phyloP scores from a whole-genome alignment of 2,888 invertebrate species.

The Brachyptera risi region DNA sequence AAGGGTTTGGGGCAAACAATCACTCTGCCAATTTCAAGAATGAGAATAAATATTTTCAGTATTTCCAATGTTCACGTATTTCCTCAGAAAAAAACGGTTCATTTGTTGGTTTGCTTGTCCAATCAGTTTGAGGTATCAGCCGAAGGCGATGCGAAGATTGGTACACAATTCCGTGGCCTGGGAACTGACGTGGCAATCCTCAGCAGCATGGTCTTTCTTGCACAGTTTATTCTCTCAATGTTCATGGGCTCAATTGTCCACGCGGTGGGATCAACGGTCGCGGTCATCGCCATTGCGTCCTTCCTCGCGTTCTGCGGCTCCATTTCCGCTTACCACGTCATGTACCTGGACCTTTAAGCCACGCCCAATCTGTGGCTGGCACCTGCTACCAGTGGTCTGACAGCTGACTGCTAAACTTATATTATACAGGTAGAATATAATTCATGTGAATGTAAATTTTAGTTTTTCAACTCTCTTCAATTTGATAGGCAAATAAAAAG shows the following conservation, averaged over 20 bases:
- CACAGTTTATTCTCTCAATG: conserved; percentile 86
- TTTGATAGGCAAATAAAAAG: too few species aligned
- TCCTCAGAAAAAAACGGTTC: background rate
- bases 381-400: too few species aligned
- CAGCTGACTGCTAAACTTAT: too few species aligned
- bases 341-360: conserved; percentile 85
- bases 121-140: conserved; percentile 57
- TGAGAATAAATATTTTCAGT: background rate
- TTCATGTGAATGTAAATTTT: too few species aligned
- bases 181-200: conserved; percentile 94
- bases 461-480: background rate
- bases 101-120: conserved; percentile 34
- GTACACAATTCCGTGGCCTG: conserved; percentile 73
- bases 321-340: conserved; percentile 77
- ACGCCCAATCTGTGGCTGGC: too few species aligned
- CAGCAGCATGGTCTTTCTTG: conserved; percentile 93
- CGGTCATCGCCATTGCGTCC: conserved; percentile 82
- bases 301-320: conserved; percentile 82
- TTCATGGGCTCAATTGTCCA: conserved; percentile 82
- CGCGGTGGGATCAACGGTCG: conserved; percentile 77
- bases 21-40: background rate
- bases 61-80: background rate
- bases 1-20: too few species aligned
- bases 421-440: too few species aligned
- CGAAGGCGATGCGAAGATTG: conserved; percentile 52